A percentile compares a stretch with the other conserved stretches of the same genome.
These are phyloP conservation scores for Oenanthe oenanthe DNA, from an alignment of 2,113 vertebrate genomes.

Conservation along the genomic window DNA sequence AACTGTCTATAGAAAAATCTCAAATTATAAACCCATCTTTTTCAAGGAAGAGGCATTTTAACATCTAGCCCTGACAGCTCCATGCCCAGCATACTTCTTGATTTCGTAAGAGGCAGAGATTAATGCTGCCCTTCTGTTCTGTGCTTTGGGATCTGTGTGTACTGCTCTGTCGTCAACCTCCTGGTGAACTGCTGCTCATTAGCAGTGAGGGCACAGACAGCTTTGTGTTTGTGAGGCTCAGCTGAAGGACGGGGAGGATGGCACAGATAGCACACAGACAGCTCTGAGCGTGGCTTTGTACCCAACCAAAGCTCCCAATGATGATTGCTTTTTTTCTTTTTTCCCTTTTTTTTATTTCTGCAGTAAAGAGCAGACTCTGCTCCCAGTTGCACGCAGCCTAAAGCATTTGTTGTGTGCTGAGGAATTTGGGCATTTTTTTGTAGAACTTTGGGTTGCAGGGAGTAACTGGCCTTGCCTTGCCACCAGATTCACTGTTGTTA, in stretches of 20 bases:
- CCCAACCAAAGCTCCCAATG: not conserved
- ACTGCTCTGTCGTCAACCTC: constrained; percentile 49
- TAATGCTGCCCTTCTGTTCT: constrained; percentile 57
- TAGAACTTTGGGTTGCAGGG: not conserved
- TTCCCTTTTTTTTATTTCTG: not conserved
- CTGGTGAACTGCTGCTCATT: constrained; percentile 30
- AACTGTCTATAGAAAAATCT: not conserved
- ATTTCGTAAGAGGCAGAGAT: constrained; percentile 43
- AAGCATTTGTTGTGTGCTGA: not conserved
- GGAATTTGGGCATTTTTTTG: not conserved
- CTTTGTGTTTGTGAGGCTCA: constrained; percentile 46
- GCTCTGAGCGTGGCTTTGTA: constrained; percentile 56
- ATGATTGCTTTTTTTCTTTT: not conserved
- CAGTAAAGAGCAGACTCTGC: not conserved
- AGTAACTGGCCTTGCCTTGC: not conserved
- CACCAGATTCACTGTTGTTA: not conserved
- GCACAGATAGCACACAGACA: not conserved
- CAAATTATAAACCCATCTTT: not conserved
- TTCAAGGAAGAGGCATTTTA: not conserved
- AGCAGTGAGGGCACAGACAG: constrained; percentile 38
- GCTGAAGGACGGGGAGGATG: constrained; percentile 41
- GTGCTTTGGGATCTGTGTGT: constrained; percentile 55
- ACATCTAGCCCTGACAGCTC: not conserved
- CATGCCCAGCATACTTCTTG: constrained; percentile 3
- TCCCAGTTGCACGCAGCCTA: not conserved